Base-by-base conservation (phyloP, 2,797 vertebrate genomes). In the Microcaecilia unicolor region DNA sequence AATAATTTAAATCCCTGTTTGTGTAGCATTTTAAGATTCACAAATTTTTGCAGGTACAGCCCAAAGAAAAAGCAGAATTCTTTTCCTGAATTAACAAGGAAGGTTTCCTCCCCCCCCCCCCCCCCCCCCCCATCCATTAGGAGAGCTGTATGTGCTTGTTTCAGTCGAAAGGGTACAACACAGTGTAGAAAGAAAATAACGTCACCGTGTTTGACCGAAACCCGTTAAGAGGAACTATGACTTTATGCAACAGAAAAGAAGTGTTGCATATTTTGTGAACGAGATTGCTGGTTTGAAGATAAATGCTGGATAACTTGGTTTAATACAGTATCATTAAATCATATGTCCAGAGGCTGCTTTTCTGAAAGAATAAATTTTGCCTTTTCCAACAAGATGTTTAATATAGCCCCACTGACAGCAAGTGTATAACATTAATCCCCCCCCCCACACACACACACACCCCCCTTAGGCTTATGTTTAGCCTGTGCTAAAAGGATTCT, bases 1-100 rank as follows among this genome's bases (percentile, higher is more conserved):
- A 84, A 89, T 87, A 76, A 84, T 85, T 87, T 70, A 89, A n/a
- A 80, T 71, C 51, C 64, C 56, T 82, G 67, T 85, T 88, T 86
- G 76, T 64, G 73, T 74, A 70, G 63, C 58, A 70, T 61, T 49
- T 66, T 76, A 61, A 67, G 63, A 73, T 80, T 63, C 84, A 81
- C 72, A 48, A 69, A 72, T 61, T 61, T 51, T 67, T 34, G 54
- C 28, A 74, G 45, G 34, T 50, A 49, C 53, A 37, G 31, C 64
- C 61, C 67, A 34, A 48, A 65, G 54, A 53, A 70, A 64, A 44
- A 68, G 74, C 42, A 59, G 3, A 29, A 41, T 59, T 56, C 39
- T 50, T 41, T 53, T 58, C 48, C n/a, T 58, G 44, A 36, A 41
- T 61, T 60, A n/a, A n/a, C n/a, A n/a, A n/a, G n/a, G n/a, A n/a